These are phyloP conservation scores for Spodoptera exigua DNA, from an alignment of 2,888 invertebrate genomes.

Conservation along the genomic window DNA sequence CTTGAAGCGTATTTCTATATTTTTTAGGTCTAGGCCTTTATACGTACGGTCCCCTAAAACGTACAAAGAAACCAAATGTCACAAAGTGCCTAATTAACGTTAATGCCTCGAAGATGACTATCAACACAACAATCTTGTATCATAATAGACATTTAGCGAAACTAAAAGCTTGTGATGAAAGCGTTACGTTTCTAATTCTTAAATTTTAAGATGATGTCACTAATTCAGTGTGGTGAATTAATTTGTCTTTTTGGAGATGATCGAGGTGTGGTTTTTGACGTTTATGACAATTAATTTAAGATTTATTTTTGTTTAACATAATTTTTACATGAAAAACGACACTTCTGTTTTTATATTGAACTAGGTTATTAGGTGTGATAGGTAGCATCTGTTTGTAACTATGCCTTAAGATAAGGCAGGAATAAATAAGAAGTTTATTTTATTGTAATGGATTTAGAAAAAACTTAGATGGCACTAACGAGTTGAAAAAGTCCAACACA, in stretches of 20 bases:
- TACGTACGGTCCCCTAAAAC: conserved; percentile 2
- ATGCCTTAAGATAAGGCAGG: too few species aligned
- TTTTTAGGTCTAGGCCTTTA: background rate
- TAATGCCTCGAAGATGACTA: conserved; percentile 25
- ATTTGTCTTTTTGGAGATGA: background rate
- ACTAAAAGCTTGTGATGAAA: conserved; percentile 40
- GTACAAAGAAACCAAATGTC: conserved; percentile 13
- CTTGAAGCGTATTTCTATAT: background rate
- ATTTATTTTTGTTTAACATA: too few species aligned
- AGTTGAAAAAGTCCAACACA: conserved; percentile 4
- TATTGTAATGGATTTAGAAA: too few species aligned
- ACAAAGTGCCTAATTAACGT: conserved; percentile 35
- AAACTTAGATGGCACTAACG: background rate
- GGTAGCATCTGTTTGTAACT: too few species aligned
- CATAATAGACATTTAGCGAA: conserved; percentile 44
- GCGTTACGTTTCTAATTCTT: conserved; percentile 36
- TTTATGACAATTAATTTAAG: background rate
- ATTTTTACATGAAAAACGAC: too few species aligned
- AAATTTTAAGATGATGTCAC: conserved; percentile 28
- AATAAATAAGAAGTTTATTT: too few species aligned
- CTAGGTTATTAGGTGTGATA: too few species aligned
- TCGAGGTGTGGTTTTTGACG: background rate
- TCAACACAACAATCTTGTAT: conserved; percentile 45
- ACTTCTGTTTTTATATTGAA: too few species aligned
- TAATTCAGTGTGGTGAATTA: conserved; percentile 1